Evolutionary conservation across 2,113 vertebrate species (phyloP).

Genomic region (Passer domesticus): DNA sequence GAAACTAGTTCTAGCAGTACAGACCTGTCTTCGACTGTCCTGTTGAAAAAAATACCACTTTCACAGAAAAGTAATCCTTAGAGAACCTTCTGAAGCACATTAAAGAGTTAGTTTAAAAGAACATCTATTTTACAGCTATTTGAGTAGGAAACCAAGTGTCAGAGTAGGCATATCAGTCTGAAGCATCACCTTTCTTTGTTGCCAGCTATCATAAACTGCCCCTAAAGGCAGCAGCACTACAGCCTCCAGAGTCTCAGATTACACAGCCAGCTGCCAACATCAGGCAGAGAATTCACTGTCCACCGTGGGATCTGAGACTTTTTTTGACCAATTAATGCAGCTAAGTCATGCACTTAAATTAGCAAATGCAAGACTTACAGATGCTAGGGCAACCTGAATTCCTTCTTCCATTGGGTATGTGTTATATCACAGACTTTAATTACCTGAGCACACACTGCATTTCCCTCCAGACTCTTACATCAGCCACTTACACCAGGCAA

Average conservation of each 20-base stretch:
- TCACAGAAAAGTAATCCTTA: neutral
- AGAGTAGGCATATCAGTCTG: neutral
- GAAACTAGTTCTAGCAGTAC: neutral
- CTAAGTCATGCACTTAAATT: neutral
- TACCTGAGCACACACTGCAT: neutral
- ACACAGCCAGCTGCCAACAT: neutral
- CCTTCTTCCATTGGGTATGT: neutral
- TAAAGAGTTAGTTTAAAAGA: neutral
- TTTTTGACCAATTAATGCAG: neutral
- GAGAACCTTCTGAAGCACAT: neutral
- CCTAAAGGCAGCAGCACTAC: neutral
- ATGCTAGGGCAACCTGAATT: neutral
- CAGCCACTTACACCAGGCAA: neutral
- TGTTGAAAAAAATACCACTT: neutral
- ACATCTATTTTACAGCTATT: neutral
- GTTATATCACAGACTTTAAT: neutral
- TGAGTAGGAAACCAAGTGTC: neutral
- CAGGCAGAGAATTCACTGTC: neutral
- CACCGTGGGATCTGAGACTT: accelerated
- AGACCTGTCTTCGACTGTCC: neutral
- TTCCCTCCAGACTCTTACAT: neutral
- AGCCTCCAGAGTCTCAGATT: neutral
- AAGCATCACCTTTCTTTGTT: neutral
- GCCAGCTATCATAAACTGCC: no score
- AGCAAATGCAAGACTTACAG: neutral